phyloP scores from a whole-genome alignment of 2,797 vertebrate genomes.

The Chiloscyllium punctatum region DNA sequence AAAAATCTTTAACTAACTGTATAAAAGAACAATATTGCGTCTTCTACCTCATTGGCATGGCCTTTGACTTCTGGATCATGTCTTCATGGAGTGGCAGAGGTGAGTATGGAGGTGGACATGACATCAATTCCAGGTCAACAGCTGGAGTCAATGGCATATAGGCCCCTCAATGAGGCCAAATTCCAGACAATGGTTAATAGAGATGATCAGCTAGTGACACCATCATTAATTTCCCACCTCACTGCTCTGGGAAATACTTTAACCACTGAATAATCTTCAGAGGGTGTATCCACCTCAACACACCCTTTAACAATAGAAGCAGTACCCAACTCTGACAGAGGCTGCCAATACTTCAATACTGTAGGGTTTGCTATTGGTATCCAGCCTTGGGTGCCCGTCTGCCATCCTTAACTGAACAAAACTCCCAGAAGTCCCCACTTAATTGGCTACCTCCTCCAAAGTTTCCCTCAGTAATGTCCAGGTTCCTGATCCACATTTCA shows the following conservation, averaged over 20 bases:
- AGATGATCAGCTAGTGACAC: not conserved
- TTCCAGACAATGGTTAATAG: not conserved
- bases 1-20: not conserved
- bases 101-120: not conserved
- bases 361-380: not conserved
- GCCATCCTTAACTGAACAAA: not conserved
- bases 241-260: not conserved
- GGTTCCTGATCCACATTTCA: not conserved
- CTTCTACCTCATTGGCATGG: not conserved
- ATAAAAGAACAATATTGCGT: not conserved
- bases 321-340: not conserved
- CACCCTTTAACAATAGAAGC: not conserved
- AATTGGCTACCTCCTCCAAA: too few species aligned
- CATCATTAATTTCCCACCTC: not conserved
- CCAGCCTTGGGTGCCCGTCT: not conserved
- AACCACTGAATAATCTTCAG: not conserved
- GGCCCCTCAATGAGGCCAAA: not conserved
- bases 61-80: not conserved
- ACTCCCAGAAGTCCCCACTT: too few species aligned
- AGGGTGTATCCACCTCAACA: not conserved
- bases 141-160: too few species aligned
- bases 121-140: not conserved
- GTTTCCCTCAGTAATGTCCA: too few species aligned
- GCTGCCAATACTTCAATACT: not conserved
- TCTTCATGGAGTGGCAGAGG: too few species aligned